Base-by-base conservation (phyloP, 2,888 invertebrate species). In the Orthosia incerta region DNA sequence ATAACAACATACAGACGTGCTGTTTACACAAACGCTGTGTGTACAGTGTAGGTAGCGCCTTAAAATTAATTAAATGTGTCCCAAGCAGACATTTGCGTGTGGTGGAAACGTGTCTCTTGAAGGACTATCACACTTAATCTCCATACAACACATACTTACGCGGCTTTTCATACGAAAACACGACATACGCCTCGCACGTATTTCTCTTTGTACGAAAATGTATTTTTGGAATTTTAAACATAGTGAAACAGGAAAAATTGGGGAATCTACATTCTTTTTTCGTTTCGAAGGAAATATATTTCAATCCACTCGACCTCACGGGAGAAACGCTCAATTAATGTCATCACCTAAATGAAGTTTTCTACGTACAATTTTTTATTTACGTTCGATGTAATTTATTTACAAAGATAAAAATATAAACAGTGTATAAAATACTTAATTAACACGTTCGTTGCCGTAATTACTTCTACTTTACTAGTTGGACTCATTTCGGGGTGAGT, bases 1-100 rank as follows among this genome's bases (percentile, higher is more conserved):
- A 78, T 74, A 79, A 71, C 72, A 76, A 64, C 72, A 73, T 74
- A 75, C 72, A 78, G 63, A 77, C 70, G n/a, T 76, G 65, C 48
- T 80, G 84, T 89, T 87, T 88, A 87, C 72, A 83, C 76, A 82
- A 85, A 86, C 63, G 85, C 86, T 83, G 85, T 85, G 78, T 81
- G 87, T 86, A 84, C 82, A 84, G 77, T 81, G 87, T 86, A 85
- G 82, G 84, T 84, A 87, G 88, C 86, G 86, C 89, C 89, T 91
- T 89, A 89, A 92, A 93, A 92, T 93, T 93, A 94, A 93, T 93
- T 93, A 93, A 91, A 92, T 91, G 90, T 90, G 92, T 91, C 91
- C 83, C 91, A 78, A 84, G 83, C 92, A 93, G 91, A 91, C 88
- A 90, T 91, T 90, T 89, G 84, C 82, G 87, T 86, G 88, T 87